Evolutionary conservation across 2,888 invertebrate species (phyloP).

Genomic region (Caenorhabditis auriculariae): DNA sequence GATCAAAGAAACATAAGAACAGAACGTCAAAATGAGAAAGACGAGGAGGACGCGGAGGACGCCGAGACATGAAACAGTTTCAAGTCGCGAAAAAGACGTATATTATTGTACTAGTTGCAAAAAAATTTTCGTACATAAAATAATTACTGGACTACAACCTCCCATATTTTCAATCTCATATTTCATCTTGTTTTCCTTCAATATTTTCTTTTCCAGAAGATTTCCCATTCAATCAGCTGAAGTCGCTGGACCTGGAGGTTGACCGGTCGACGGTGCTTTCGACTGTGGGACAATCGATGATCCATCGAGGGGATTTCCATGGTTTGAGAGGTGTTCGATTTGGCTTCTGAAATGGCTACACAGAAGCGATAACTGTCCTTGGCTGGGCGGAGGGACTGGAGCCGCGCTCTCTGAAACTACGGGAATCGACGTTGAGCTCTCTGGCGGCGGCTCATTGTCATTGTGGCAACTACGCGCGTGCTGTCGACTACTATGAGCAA

Average conservation of each 20-base stretch:
- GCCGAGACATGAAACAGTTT: no score
- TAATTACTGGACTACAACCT: no score
- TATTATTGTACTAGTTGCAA: no score
- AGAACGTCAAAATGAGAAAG: no score
- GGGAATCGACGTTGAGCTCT: slow-evolving; percentile 20
- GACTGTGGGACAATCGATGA: slow-evolving; percentile 24
- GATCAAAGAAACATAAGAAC: background rate
- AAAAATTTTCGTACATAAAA: no score
- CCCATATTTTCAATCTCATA: no score
- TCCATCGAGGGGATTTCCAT: slow-evolving; percentile 7
- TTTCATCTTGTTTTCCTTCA: no score
- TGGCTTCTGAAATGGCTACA: no score
- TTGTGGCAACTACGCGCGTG: slow-evolving; percentile 9
- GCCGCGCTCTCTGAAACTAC: slow-evolving; percentile 16
- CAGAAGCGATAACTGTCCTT: slow-evolving; percentile 15
- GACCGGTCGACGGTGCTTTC: slow-evolving; percentile 22
- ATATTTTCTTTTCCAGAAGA: no score
- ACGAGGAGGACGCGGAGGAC: no score
- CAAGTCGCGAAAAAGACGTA: no score
- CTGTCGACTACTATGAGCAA: slow-evolving; percentile 1
- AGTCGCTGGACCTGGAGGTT: slow-evolving; percentile 15
- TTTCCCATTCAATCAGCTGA: slow-evolving; percentile 25
- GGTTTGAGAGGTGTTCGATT: no score
- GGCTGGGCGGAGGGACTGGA: slow-evolving; percentile 24
- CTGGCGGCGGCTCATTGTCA: slow-evolving; percentile 25